Evolutionary conservation across 1,140 invertebrate genomes (phyloP), one percentile per base, ranked within the genome.

Genomic region (Temnothorax nylanderi): DNA sequence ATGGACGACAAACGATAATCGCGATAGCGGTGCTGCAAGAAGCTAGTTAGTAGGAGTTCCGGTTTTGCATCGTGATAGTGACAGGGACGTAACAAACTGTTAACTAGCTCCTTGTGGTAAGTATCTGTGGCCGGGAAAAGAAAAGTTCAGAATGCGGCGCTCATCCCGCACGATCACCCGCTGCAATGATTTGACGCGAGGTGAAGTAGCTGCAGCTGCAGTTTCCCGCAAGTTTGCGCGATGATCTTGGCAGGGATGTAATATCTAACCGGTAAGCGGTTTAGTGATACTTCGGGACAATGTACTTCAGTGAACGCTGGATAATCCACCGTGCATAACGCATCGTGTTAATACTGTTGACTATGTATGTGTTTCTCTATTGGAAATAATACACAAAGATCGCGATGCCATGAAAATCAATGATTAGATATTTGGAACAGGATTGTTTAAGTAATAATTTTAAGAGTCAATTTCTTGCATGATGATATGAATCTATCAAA

Each of bases 181-280:
- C 60, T 26, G 71, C 47, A 54, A 62, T 77, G 87, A 89, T 89
- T 64, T 76, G 88, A 75, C 84, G 86, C 69, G 49, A 49, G 56
- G 75, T 51, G 74, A 77, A 80, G 74, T 87, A 58, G 49, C 49
- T 72, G 84, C 88, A 87, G 84, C 86, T 90, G 21, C 18, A 82
- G 77, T 86, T 89, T 90, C 85, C 88, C 88, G 77, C 77, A 90
- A 90, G 88, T 90, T 90, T 90, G 75, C 44, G 85, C 88, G 84
- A 87, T 89, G 88, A 90, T 90, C 88, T 87, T 90, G 88, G 75
- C 88, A 89, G 85, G 71, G 80, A 89, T 77, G 86, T 90, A 90
- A 90, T 88, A 89, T 87, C 88, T 76, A 90, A 85, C 80, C 86
- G 54, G 76, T 87, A 89, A 90, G 84, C 88, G 85, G 88, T 90